These are phyloP conservation scores for Ostrea denselamellosa DNA, from an alignment of 1,140 invertebrate species.

Conservation along the genomic window DNA sequence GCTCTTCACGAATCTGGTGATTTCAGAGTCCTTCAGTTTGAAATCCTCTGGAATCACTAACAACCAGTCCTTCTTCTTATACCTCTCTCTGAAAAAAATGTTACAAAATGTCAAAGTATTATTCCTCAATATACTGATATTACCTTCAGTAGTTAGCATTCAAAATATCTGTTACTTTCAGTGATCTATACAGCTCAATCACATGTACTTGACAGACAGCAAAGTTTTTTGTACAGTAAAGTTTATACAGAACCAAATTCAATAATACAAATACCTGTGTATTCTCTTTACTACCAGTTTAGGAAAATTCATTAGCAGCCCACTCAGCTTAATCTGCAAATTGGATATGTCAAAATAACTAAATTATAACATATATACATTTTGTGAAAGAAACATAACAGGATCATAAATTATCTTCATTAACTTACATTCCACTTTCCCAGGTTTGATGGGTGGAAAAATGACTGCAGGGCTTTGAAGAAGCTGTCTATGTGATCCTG, in stretches of 20 bases:
- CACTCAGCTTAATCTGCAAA: slow-evolving; percentile 71
- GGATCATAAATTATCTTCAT: neutral
- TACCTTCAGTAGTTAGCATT: no score
- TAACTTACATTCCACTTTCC: slow-evolving; percentile 86
- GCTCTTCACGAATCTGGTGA: slow-evolving; percentile 89
- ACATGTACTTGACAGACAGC: no score
- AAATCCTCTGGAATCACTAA: slow-evolving; percentile 83
- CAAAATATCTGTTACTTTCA: no score
- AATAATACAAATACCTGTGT: slow-evolving; percentile 64
- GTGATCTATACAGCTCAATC: no score
- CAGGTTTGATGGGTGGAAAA: slow-evolving; percentile 92
- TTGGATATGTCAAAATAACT: neutral
- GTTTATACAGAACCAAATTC: no score
- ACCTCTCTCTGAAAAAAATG: slow-evolving; percentile 82
- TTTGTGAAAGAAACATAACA: neutral
- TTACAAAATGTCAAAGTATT: neutral
- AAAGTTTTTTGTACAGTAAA: no score
- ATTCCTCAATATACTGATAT: no score
- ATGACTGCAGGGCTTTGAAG: slow-evolving; percentile 91
- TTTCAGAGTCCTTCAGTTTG: slow-evolving; percentile 88
- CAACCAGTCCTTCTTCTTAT: slow-evolving; percentile 84
- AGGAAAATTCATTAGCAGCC: slow-evolving; percentile 70
- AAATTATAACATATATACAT: slow-evolving; percentile 38
- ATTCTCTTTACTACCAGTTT: slow-evolving; percentile 71
- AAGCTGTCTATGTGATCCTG: slow-evolving; percentile 89